These are phyloP conservation scores for Sorex fumeus DNA, from an alignment of 2,113 vertebrate species.

Conservation along the genomic window DNA sequence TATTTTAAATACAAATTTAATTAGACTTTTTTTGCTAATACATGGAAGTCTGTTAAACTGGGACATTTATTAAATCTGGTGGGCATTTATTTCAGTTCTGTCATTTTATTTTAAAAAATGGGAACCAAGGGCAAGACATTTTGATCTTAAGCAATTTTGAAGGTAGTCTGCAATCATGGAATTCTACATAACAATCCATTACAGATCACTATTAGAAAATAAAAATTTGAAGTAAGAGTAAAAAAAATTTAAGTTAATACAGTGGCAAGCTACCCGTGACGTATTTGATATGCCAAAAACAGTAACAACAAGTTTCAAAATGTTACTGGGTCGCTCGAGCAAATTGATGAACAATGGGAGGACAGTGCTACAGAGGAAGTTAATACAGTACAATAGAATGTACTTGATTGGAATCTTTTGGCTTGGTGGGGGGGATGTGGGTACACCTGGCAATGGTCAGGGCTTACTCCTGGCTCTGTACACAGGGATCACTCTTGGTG, in stretches of 20 bases:
- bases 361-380: too few species aligned
- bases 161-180: conserved; percentile 4
- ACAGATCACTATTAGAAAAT: conserved; percentile 44
- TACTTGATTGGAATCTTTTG: not conserved
- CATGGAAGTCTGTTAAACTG: not conserved
- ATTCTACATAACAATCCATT: not conserved
- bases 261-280: too few species aligned
- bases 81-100: not conserved
- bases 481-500: too few species aligned
- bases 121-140: not conserved
- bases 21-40: not conserved
- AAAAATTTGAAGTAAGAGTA: not conserved
- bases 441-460: too few species aligned
- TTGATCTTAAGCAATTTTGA: conserved; percentile 35
- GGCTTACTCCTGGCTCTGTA: too few species aligned
- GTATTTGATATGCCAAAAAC: too few species aligned
- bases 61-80: conserved; percentile 28
- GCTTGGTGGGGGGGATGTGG: too few species aligned
- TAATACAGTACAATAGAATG: conserved; percentile 5
- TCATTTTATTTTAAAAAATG: conserved; percentile 38
- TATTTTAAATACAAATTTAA: conserved; percentile 27
- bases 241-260: not conserved
- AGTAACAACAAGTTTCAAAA: too few species aligned
- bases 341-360: too few species aligned
- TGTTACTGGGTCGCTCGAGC: too few species aligned